Evolutionary conservation across 2,797 vertebrate genomes (phyloP), one percentile per base, ranked within the genome.

Genomic region (Megaceryle alcyon): DNA sequence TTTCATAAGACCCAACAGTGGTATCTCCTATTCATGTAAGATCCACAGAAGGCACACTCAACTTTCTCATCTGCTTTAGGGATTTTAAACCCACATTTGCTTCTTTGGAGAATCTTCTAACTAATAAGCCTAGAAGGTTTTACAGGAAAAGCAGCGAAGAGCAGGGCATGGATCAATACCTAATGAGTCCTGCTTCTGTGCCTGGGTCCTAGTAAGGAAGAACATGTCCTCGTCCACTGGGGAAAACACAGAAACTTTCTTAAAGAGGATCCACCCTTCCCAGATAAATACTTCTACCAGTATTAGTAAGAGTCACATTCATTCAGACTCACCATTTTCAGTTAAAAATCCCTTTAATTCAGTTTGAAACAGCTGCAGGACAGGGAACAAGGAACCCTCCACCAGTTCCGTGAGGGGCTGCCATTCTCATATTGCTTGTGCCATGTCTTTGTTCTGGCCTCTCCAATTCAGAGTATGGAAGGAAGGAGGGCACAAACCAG

Each of bases 101-200:
- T 85, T 59, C 68, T 82, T 56, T 85, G 72, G 35, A 68, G 53
- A 92, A 77, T 44, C 41, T 66, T 68, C 65, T 64, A 82, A 88
- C 61, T 88, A 87, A 87, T 46, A 73, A 75, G 35, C 49, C 65
- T 78, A 79, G 29, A 82, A n/a, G 19, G n/a, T n/a, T 83, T 56
- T 76, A 44, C 41, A 71, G 37, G 37, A 76, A 79, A 91, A 56
- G 53, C 57, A 69, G 54, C 53, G 53, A 88, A 82, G 35, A 92
- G 35, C 8, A 3, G 43, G 51, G 21, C 63, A 59, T 48, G 60
- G 87, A 92, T 89, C 82, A 87, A 82, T 88, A 87, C 63, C 16
- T 61, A 85, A 80, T 66, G 31, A 71, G 18, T 82, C 29, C 41
- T 89, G 65, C 21, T 88, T 10, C 20, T 63, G 6, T 29, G 60